Percentiles rank a stretch among this genome's conserved stretches.
phyloP scores from a whole-genome alignment of 2,797 vertebrate species.

The Heterohyrax brucei region DNA sequence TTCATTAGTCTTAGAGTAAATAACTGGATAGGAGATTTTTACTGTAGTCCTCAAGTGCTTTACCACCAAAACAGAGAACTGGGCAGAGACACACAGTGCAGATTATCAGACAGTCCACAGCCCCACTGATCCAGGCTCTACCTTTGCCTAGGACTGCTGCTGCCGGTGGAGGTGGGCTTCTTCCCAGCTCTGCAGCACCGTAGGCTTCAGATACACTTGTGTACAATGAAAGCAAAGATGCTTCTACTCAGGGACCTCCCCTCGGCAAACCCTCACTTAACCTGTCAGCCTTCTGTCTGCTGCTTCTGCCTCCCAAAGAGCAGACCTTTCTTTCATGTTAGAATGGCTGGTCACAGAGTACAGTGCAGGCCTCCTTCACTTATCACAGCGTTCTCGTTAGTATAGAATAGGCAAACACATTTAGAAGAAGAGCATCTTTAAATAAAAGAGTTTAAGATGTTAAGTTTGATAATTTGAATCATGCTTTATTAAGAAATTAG shows the following conservation, averaged over 20 bases:
- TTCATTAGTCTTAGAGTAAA: neutral
- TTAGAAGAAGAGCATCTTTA: conserved; percentile 1
- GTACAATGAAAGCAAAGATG: neutral
- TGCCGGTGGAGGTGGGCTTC: neutral
- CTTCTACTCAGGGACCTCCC: neutral
- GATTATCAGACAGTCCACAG: neutral
- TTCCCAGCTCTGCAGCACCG: rapidly evolving
- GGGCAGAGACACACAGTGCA: neutral
- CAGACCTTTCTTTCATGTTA: neutral
- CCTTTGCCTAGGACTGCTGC: neutral
- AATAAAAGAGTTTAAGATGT: neutral
- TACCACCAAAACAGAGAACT: conserved; percentile 18
- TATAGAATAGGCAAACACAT: neutral
- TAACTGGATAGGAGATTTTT: neutral
- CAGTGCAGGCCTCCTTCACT: neutral
- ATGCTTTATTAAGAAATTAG: neutral
- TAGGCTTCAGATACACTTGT: conserved; percentile 24
- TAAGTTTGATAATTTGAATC: conserved; percentile 17
- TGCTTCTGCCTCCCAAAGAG: neutral
- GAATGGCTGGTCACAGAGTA: neutral
- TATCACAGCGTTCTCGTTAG: neutral
- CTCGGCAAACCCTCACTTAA: neutral
- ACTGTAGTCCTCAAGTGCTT: neutral
- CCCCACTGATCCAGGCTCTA: too few species aligned
- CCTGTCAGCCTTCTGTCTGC: neutral